phyloP scores from a whole-genome alignment of 2,888 invertebrate genomes.

The Spisula subtruncata region DNA sequence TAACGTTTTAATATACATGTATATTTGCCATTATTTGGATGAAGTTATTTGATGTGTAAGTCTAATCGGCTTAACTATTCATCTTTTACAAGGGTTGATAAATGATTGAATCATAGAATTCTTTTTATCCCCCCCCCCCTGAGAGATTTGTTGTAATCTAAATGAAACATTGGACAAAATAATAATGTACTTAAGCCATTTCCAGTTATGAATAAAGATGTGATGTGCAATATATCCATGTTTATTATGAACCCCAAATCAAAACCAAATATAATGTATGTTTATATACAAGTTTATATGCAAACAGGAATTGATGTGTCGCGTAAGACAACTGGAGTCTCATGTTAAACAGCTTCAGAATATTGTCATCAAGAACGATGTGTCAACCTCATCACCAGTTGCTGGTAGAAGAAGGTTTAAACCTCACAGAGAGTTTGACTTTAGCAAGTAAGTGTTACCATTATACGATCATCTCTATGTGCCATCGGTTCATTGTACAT shows the following conservation, averaged over 20 bases:
- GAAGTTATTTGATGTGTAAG: not conserved
- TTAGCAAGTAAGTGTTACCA: conserved; percentile 86
- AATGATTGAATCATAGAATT: not conserved
- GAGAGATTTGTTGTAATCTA: too few species aligned
- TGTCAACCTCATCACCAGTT: conserved; percentile 44
- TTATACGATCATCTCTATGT: too few species aligned
- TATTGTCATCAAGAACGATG: conserved; percentile 86
- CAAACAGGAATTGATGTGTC: conserved; percentile 91
- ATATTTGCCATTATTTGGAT: not conserved
- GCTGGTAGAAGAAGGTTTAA: conserved; percentile 74
- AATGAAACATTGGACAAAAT: too few species aligned
- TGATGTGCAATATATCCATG: too few species aligned
- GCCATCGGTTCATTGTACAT: too few species aligned
- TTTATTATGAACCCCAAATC: too few species aligned
- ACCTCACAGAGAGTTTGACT: conserved; percentile 90
- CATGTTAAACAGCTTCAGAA: conserved; percentile 93
- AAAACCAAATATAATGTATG: too few species aligned
- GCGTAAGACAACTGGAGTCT: conserved; percentile 92
- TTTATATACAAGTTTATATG: conserved; percentile 13
- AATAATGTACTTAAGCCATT: too few species aligned
- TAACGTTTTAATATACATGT: not conserved
- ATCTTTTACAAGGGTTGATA: not conserved
- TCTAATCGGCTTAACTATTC: not conserved
- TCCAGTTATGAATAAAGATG: too few species aligned
- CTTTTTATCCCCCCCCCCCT: too few species aligned